These are phyloP conservation scores for Scaptomyza pallida DNA, from an alignment of 1,140 invertebrate genomes.

Conservation along the genomic window DNA sequence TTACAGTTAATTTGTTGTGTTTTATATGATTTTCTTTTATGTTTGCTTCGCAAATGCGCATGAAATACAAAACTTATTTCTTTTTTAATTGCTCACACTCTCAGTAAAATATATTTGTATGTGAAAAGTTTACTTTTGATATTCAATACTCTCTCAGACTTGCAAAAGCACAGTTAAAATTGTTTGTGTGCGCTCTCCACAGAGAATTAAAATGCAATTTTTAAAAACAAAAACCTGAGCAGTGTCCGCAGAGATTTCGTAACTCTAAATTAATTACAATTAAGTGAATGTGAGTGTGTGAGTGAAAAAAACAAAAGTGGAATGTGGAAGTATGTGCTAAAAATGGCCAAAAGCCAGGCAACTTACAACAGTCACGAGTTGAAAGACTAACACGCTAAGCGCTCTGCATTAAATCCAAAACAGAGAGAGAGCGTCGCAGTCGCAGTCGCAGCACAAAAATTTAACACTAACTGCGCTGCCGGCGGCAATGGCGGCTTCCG, in stretches of 20 bases:
- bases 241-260: slow-evolving; percentile 16
- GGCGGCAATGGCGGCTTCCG: slow-evolving; percentile 30
- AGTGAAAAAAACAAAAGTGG: neutral
- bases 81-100: neutral
- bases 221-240: slow-evolving; percentile 34
- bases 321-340: slow-evolving; percentile 16
- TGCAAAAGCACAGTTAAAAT: neutral
- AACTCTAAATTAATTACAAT: slow-evolving; percentile 47
- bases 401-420: slow-evolving; percentile 56
- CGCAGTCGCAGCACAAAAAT: slow-evolving; percentile 30
- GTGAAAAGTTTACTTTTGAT: neutral
- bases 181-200: neutral
- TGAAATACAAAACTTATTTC: neutral
- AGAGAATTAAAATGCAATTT: slow-evolving; percentile 20
- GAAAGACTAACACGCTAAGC: slow-evolving; percentile 59
- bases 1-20: neutral
- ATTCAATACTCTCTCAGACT: neutral
- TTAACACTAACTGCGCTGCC: slow-evolving; percentile 32
- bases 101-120: neutral
- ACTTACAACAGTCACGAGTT: slow-evolving; percentile 68
- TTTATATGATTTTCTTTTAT: neutral
- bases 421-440: slow-evolving; percentile 41
- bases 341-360: slow-evolving; percentile 26
- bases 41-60: neutral
- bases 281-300: slow-evolving; percentile 16